Evolutionary conservation across 2,113 vertebrate genomes (phyloP).

Genomic region (Aramus guarauna): DNA sequence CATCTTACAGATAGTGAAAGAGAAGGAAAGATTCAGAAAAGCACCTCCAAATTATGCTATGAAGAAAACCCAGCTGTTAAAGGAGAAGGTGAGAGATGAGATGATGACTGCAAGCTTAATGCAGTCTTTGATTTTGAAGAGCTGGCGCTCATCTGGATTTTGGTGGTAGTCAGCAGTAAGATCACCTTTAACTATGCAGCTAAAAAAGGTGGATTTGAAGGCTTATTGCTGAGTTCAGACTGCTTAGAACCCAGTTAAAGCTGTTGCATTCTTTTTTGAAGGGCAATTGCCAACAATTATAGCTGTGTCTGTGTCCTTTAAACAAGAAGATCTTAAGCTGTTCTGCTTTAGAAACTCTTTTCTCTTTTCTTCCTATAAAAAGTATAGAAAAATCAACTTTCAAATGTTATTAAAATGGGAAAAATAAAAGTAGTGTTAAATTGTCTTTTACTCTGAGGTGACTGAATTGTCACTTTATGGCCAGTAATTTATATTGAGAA

Average conservation of each 20-base stretch:
- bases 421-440: background rate
- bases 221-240: background rate
- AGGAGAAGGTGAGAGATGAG: slow-evolving; percentile 89
- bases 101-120: background rate
- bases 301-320: background rate
- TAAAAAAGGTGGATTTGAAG: background rate
- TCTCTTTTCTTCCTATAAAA: background rate
- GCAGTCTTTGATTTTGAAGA: background rate
- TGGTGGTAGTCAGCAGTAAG: background rate
- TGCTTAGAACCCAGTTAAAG: background rate
- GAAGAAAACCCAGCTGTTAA: slow-evolving; percentile 97
- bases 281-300: background rate
- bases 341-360: background rate
- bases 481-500: background rate
- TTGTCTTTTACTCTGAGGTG: background rate
- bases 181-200: background rate
- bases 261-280: background rate
- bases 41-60: slow-evolving; percentile 97
- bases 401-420: too few relatives aligned
- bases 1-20: slow-evolving; percentile 91
- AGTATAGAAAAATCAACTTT: too few relatives aligned
- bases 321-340: background rate
- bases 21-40: slow-evolving; percentile 97
- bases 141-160: background rate
- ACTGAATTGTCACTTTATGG: background rate